Evolutionary conservation across 2,888 invertebrate species (phyloP).

Genomic region (Lasioglossum villosulum): DNA sequence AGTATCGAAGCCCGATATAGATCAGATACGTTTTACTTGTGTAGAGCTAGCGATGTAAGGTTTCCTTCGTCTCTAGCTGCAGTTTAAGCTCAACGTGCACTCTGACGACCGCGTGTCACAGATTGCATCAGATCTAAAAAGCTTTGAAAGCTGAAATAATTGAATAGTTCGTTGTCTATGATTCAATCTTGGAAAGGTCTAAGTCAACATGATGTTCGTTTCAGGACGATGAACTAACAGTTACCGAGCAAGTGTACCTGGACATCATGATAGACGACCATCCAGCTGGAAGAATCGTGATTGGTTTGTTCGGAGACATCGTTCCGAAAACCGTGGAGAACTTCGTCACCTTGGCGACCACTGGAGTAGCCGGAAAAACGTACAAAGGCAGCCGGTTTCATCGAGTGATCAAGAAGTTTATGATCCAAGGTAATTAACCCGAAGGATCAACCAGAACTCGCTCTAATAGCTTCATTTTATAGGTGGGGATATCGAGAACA

Average conservation of each 20-base stretch:
- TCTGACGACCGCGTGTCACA: conserved; percentile 4
- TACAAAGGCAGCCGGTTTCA: conserved; percentile 94
- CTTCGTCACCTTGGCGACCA: conserved; percentile 92
- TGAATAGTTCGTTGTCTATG: not conserved
- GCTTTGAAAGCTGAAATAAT: not conserved
- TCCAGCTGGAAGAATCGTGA: conserved; percentile 90
- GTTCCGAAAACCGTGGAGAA: conserved; percentile 95
- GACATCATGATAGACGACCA: conserved; percentile 91
- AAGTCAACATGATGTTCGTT: conserved; percentile 68
- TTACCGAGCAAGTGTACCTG: conserved; percentile 93
- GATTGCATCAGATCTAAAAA: conserved; percentile 2
- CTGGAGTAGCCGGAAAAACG: conserved; percentile 90
- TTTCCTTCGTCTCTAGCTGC: conserved; percentile 56
- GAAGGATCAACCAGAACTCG: not conserved
- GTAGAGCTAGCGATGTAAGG: conserved; percentile 54
- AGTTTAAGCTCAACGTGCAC: not conserved
- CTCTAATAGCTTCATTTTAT: conserved; percentile 4
- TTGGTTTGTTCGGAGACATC: conserved; percentile 95
- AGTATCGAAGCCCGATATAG: conserved; percentile 18
- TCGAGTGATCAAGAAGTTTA: conserved; percentile 94
- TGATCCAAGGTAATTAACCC: conserved; percentile 93
- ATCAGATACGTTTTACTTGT: conserved; percentile 32
- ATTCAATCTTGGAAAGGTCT: not conserved
- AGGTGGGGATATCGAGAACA: conserved; percentile 94
- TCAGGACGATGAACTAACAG: conserved; percentile 88